These are phyloP conservation scores for Sterrhoptilus dennistouni DNA, from an alignment of 2,113 vertebrate genomes.

Conservation along the genomic window DNA sequence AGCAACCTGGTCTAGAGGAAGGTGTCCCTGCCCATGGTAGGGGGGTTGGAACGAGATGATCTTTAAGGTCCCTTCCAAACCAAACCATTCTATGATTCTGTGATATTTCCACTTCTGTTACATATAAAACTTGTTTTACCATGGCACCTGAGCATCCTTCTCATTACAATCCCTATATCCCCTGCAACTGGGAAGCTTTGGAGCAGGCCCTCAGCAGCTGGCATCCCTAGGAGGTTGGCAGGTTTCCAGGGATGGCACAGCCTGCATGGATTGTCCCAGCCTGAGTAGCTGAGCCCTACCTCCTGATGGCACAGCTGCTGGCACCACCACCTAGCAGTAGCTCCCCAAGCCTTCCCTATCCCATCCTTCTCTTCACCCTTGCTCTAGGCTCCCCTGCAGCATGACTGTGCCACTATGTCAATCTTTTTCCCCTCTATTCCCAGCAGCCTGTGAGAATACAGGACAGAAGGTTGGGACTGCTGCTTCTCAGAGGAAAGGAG, in stretches of 20 bases:
- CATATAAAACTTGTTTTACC: background rate
- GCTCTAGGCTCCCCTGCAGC: background rate
- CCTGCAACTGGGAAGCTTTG: background rate
- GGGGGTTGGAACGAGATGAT: accelerated
- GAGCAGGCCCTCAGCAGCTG: background rate
- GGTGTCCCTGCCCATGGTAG: no score
- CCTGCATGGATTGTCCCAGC: background rate
- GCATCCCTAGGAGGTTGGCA: background rate
- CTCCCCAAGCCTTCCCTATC: background rate
- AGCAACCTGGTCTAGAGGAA: background rate
- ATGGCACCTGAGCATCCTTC: background rate
- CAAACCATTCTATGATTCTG: background rate
- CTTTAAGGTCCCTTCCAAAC: background rate
- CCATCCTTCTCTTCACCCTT: background rate
- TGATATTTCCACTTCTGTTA: background rate
- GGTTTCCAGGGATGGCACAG: background rate
- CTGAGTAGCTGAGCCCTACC: background rate
- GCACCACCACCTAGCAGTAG: background rate
- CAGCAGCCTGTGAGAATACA: background rate
- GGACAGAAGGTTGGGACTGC: background rate
- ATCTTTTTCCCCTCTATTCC: background rate
- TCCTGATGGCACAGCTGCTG: background rate
- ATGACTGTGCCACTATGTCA: background rate
- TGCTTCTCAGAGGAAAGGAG: background rate
- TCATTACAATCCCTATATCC: background rate